Evolutionary conservation across 2,113 vertebrate species (phyloP).

Genomic region (Polyodon spathula): DNA sequence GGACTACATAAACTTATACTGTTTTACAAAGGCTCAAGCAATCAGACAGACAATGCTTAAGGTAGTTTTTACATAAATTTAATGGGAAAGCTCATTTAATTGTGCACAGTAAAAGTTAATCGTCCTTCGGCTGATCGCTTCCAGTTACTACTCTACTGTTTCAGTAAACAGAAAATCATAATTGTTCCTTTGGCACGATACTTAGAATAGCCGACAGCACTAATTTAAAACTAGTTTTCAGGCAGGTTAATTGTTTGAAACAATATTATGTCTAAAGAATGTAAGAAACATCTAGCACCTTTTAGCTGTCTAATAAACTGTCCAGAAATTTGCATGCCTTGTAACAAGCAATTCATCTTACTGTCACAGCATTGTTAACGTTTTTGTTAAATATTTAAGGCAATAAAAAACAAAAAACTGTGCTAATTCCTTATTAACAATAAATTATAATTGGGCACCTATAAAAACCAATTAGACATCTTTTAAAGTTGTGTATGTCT

Average conservation of each 20-base stretch:
- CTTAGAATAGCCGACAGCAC: slow-evolving; percentile 30
- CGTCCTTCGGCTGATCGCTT: neutral
- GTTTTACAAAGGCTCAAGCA: slow-evolving; percentile 11
- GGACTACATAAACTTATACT: slow-evolving; percentile 4
- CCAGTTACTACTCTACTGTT: slow-evolving; percentile 13
- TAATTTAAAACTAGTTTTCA: slow-evolving; percentile 28
- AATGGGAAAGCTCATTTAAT: neutral
- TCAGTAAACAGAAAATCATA: slow-evolving; percentile 27
- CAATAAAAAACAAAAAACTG: slow-evolving; percentile 48
- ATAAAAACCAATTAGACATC: slow-evolving; percentile 36
- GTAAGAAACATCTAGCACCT: slow-evolving; percentile 56
- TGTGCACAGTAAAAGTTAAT: neutral
- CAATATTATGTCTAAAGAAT: slow-evolving; percentile 43
- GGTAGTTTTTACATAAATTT: neutral
- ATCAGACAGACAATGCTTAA: neutral
- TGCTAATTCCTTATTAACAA: slow-evolving; percentile 52
- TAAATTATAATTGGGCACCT: slow-evolving; percentile 48
- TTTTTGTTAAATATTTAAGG: slow-evolving; percentile 61
- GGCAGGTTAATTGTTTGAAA: slow-evolving; percentile 39
- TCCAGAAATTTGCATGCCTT: slow-evolving; percentile 50
- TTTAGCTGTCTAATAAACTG: slow-evolving; percentile 51
- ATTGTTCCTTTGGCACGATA: slow-evolving; percentile 58
- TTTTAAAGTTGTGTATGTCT: slow-evolving; percentile 16
- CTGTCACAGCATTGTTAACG: slow-evolving; percentile 45
- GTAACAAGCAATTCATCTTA: slow-evolving; percentile 22